phyloP scores from a whole-genome alignment of 2,888 invertebrate species.

The Priapulus caudatus region DNA sequence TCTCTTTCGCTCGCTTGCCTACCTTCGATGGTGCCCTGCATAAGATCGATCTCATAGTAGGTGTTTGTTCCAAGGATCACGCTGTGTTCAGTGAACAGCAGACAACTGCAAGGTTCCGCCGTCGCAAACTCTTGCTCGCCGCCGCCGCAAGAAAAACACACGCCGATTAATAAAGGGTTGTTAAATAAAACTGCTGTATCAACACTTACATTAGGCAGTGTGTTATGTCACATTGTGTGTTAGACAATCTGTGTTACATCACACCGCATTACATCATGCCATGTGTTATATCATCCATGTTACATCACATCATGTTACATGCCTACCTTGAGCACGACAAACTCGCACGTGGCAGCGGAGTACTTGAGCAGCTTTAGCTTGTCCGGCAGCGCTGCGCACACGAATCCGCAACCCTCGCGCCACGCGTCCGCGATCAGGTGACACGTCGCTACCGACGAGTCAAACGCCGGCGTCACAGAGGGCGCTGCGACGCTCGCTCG shows the following conservation, averaged over 20 bases:
- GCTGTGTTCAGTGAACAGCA: constrained; percentile 57
- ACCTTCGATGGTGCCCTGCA: constrained; percentile 51
- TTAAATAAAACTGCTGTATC: no score
- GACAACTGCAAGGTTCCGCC: constrained; percentile 58
- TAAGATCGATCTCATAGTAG: constrained; percentile 66
- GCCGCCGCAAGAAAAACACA: no score
- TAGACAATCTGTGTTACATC: no score
- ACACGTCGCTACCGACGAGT: no score
- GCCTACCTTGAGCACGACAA: no score
- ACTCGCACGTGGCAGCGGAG: constrained; percentile 43
- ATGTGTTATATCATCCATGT: not conserved
- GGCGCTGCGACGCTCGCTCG: no score
- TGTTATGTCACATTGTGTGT: no score
- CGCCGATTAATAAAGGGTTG: no score
- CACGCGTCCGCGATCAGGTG: constrained; percentile 35
- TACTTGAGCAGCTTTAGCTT: constrained; percentile 42
- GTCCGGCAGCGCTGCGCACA: constrained; percentile 37
- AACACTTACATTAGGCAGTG: no score
- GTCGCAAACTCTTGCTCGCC: constrained; percentile 59
- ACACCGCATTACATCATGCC: not conserved
- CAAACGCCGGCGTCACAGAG: no score
- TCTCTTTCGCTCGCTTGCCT: no score
- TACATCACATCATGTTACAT: no score
- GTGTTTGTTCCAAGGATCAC: constrained; percentile 69
- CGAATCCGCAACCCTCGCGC: constrained; percentile 28